Conservation (phyloP, 2,888 invertebrate genomes). For the Lasioglossum malachurum region DNA sequence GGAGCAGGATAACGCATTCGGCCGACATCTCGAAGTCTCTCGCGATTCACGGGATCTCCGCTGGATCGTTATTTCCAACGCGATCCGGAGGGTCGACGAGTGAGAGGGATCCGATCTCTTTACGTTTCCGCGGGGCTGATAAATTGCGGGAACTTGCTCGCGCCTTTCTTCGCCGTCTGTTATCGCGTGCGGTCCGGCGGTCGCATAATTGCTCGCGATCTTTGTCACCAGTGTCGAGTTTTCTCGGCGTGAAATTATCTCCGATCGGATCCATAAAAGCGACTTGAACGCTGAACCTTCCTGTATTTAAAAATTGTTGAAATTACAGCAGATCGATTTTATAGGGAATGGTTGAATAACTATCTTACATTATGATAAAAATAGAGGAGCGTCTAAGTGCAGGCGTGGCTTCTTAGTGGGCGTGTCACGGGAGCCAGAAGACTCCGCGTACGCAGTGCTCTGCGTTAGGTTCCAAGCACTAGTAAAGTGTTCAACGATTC, state of each 20-base stretch:
- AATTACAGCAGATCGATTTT: too few species aligned
- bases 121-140: neutral
- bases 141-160: slow-evolving; percentile 7
- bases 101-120: neutral
- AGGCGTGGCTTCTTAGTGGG: too few species aligned
- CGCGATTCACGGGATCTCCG: neutral
- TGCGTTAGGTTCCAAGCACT: too few species aligned
- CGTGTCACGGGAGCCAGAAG: too few species aligned
- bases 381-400: too few species aligned
- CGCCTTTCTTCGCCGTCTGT: neutral
- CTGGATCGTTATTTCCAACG: neutral
- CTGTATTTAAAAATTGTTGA: too few species aligned
- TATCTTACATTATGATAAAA: too few species aligned
- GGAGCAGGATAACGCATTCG: neutral
- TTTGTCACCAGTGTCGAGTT: neutral
- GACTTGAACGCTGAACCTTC: neutral
- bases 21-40: neutral
- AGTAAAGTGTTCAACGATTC: too few species aligned
- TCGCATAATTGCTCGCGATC: slow-evolving; percentile 24
- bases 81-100: neutral
- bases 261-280: slow-evolving; percentile 18
- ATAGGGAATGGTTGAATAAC: too few species aligned
- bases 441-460: too few species aligned
- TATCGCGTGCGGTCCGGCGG: neutral
- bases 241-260: slow-evolving; percentile 18